Base-by-base conservation (phyloP, 2,797 vertebrate genomes). In the Ciconia nigra region DNA sequence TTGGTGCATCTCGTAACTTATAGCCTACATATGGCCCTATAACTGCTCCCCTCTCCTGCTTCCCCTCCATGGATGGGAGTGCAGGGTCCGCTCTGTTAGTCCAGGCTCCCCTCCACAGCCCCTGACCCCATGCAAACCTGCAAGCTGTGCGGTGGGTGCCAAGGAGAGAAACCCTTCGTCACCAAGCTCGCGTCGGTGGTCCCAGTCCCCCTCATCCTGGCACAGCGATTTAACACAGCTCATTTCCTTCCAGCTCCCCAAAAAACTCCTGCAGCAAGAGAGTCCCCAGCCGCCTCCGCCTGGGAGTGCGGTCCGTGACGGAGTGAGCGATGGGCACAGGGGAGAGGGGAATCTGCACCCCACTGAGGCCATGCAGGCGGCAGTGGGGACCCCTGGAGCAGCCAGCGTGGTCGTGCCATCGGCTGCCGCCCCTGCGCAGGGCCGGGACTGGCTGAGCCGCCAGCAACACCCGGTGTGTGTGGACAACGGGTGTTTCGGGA, bases 321-420 rank as follows among this genome's bases (percentile, higher is more conserved):
- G 44, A 81, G 58, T 0, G 1, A 87, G 85, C 4, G 0, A 19
- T 9, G 49, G 35, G 47, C 52, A 2, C 1, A 0, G 74, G 0
- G 2, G 22, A 39, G 81, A 76, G 42, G 26, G 9, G 18, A 37
- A 12, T 10, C 57, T n/a, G 0, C 69, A 2, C 9, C n/a, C 88
- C 0, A 0, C 2, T 0, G 5, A 63, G 31, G 25, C 29, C 0
- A 0, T 2, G 2, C 49, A 37, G 2, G 21, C 9, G 20, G 4
- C 87, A 62, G 5, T 0, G 0, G 39, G 1, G 35, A 54, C n/a
- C 10, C 35, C 37, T 0, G 4, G 3, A 19, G 10, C 7, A n/a
- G 4, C 7, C 76, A 22, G 7, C 2, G 2, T 13, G 44, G 13
- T 54, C 0, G 2, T 47, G 37, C 37, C 79, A 13, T 51, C 19